Conservation (phyloP, 2,113 vertebrate species). For the Brevimyrus niger region DNA sequence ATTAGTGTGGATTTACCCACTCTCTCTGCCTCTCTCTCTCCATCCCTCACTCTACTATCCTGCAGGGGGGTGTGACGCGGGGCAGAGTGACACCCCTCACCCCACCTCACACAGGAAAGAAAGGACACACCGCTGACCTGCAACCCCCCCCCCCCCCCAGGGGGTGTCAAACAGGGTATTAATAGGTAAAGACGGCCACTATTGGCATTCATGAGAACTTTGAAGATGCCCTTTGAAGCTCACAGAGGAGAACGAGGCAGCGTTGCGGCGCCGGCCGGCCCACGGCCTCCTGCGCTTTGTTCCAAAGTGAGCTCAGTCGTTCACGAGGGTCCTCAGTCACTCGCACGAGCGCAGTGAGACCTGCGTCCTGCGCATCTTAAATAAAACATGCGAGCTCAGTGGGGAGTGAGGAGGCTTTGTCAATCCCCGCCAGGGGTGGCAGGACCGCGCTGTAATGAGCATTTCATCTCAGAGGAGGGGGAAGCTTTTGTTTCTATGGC, state of each 20-base stretch:
- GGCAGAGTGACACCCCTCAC: constrained; percentile 24
- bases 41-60: background rate
- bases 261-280: background rate
- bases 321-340: background rate
- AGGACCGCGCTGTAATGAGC: background rate
- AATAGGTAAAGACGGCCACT: constrained; percentile 29
- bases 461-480: background rate
- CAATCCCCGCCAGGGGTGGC: background rate
- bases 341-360: background rate
- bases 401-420: background rate
- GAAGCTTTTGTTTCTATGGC: constrained; percentile 65
- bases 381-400: background rate
- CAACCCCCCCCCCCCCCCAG: background rate
- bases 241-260: background rate
- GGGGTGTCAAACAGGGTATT: constrained; percentile 28
- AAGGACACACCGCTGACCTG: background rate
- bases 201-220: constrained; percentile 31
- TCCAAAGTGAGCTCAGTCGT: background rate
- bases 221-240: constrained; percentile 20
- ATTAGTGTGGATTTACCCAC: constrained; percentile 19
- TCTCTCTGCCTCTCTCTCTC: constrained; percentile 15
- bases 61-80: constrained; percentile 1
- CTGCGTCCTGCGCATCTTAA: background rate
- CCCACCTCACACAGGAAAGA: constrained; percentile 22
- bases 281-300: background rate